Evolutionary conservation across 92 coral and sea anemone genomes (phyloP).

Genomic region (Zoanthus sociatus): DNA sequence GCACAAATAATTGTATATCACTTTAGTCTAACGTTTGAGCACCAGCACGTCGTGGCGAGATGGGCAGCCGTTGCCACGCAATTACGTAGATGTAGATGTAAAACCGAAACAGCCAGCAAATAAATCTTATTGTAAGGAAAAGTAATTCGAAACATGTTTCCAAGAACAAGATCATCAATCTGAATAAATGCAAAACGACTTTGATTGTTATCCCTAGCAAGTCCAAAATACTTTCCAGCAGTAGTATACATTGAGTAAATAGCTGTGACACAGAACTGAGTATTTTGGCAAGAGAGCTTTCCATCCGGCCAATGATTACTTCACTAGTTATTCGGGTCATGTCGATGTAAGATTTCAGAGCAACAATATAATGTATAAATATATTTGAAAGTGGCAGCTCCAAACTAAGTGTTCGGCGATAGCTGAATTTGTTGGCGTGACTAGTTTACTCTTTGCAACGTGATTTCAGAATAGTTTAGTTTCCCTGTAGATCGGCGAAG

Average conservation of each 20-base stretch:
- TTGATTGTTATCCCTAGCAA: conserved; percentile 15
- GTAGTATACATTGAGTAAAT: conserved; percentile 13
- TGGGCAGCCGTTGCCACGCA: too few relatives aligned
- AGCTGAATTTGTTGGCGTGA: not conserved
- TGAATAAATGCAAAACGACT: conserved; percentile 20
- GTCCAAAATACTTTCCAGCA: conserved; percentile 21
- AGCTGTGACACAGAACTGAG: conserved; percentile 1
- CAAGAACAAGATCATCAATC: not conserved
- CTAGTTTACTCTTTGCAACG: not conserved
- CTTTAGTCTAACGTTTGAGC: too few relatives aligned
- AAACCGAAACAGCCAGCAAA: conserved; percentile 34
- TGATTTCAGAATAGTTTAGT: too few relatives aligned
- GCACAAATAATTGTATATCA: too few relatives aligned
- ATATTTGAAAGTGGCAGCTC: too few relatives aligned
- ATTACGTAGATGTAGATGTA: too few relatives aligned
- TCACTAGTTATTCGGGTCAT: not conserved
- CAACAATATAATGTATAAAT: not conserved
- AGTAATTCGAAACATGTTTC: not conserved
- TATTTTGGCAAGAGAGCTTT: not conserved
- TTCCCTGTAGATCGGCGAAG: too few relatives aligned
- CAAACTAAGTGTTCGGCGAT: not conserved
- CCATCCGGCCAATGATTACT: not conserved
- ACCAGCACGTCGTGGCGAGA: too few relatives aligned
- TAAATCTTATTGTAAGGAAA: conserved; percentile 3
- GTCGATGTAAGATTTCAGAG: not conserved